phyloP scores from a whole-genome alignment of 1,140 invertebrate genomes.

The Cydia strobilella region DNA sequence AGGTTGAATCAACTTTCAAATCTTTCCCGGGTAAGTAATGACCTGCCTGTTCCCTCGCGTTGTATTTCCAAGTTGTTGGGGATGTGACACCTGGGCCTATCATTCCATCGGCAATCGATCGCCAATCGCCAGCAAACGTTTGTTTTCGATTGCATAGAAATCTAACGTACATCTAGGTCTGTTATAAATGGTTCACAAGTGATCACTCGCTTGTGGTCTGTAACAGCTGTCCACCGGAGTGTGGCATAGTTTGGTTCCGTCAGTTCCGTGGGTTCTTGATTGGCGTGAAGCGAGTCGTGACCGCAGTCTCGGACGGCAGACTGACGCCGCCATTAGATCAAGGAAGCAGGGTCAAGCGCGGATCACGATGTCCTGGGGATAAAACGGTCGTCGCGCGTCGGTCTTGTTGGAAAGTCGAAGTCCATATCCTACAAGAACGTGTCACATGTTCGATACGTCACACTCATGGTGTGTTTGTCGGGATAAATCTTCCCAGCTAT shows the following conservation, averaged over 20 bases:
- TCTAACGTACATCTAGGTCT: neutral
- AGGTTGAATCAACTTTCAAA: constrained; percentile 2
- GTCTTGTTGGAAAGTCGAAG: neutral
- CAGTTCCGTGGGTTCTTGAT: constrained; percentile 36
- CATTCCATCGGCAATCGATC: neutral
- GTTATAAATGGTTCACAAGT: neutral
- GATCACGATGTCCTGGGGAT: constrained; percentile 21
- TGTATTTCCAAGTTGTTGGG: constrained; percentile 10
- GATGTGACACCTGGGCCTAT: neutral
- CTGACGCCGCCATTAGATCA: constrained; percentile 23
- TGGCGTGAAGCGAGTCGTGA: constrained; percentile 40
- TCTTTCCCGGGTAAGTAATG: neutral
- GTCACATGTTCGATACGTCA: neutral
- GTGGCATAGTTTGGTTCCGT: constrained; percentile 25
- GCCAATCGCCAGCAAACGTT: neutral
- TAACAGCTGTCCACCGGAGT: neutral
- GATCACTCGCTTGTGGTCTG: neutral
- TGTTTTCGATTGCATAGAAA: neutral
- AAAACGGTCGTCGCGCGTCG: neutral
- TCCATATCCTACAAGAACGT: neutral
- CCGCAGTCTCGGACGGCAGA: constrained; percentile 25
- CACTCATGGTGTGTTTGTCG: no score
- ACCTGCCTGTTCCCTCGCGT: neutral
- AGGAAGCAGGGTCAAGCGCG: constrained; percentile 5
- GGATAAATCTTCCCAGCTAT: no score